Percentiles rank a stretch among this genome's conserved stretches.
Evolutionary conservation across 2,113 vertebrate genomes (phyloP).

Genomic region (Orycteropus afer): DNA sequence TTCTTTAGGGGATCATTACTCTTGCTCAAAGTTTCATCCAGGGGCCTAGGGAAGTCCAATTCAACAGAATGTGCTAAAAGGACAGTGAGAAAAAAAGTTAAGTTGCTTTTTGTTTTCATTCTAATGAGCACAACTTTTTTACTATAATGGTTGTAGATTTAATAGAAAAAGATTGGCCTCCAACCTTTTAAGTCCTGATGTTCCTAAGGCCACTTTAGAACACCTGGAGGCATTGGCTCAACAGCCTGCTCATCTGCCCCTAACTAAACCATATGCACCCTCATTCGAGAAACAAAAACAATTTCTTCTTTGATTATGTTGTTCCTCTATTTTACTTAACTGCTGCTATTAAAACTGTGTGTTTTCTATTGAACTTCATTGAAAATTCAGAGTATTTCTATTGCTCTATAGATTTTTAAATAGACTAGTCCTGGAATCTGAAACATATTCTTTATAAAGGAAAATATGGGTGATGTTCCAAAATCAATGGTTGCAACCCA

Average conservation of each 20-base stretch:
- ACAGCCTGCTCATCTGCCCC: not conserved
- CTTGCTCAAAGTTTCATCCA: not conserved
- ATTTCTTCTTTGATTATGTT: not conserved
- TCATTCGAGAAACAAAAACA: not conserved
- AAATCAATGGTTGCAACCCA: constrained; percentile 19
- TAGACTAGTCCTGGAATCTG: not conserved
- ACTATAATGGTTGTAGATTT: not conserved
- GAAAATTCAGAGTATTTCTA: constrained; percentile 13
- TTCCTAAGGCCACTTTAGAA: constrained; percentile 11
- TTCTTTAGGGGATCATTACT: not conserved
- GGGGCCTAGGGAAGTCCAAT: not conserved
- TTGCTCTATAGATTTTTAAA: not conserved
- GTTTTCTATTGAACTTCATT: not conserved
- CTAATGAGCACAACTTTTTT: not conserved
- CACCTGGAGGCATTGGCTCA: not conserved
- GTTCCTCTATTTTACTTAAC: not conserved
- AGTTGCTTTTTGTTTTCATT: not conserved
- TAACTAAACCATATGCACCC: not conserved
- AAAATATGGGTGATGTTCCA: not conserved
- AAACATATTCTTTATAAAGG: constrained; percentile 5
- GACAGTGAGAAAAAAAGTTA: not conserved
- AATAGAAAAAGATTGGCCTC: not conserved
- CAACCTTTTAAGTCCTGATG: not conserved
- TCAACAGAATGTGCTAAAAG: not conserved
- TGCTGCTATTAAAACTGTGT: not conserved